Base-by-base conservation (phyloP, 2,113 vertebrate species). In the Anseranas semipalmata region DNA sequence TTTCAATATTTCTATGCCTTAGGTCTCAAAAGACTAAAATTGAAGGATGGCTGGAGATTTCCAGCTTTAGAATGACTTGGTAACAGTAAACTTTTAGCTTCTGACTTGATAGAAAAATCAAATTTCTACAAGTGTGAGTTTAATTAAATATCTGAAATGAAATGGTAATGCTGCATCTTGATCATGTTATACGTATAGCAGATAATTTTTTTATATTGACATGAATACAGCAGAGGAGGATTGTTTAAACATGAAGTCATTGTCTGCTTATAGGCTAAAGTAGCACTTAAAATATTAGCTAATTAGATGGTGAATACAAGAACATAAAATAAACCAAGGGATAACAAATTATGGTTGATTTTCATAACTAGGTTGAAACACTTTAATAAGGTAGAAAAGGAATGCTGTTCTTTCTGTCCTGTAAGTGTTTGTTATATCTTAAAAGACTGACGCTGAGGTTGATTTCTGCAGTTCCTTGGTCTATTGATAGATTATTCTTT, bases 101-200 rank as follows among this genome's bases (percentile, higher is more conserved):
- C 53, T 87, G 58, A 85, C 48, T 17, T 79, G 30, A 68, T 7
- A 68, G 83, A 63, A 74, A 85, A 66, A 55, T 16, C 6, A 52
- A 30, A 78, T 84, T 81, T 62, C 22, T 77, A 16, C 43, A 67
- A 19, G 2, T 59, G 24, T 17, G 17, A 39, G 30, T 46, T 79
- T 17, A 71, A 85, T 33, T 41, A 41, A n/a, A 24, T 82, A n/a
- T 7, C 30, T 59, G 30, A 15, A 79, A 4, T 4, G 6, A 55
- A 65, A 12, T 3, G 35, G 8, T 76, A 78, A 17, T 3, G 3
- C 52, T 89, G 41, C 53, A 27, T 58, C 12, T 4, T 24, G 41
- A 20, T 32, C 18, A 7, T 0, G 0, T 53, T 58, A 33, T 6
- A 10, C 27, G 12, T 12, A 21, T 2, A 30, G 15, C 9, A 70